These are phyloP conservation scores for Neosilurus hyrtlii DNA, from an alignment of 2,797 vertebrate species.

Conservation along the genomic window DNA sequence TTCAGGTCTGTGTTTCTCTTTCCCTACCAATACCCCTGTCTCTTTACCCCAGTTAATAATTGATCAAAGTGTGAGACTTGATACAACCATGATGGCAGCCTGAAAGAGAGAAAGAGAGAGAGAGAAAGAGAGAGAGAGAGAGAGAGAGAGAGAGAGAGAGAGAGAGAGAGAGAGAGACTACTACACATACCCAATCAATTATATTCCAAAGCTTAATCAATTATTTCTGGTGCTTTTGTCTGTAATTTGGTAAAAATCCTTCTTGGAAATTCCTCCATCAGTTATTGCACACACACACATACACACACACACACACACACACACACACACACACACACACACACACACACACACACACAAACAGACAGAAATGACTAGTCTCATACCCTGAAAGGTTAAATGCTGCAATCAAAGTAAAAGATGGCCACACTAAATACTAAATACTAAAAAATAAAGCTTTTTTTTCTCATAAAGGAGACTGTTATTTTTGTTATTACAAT, in stretches of 20 bases:
- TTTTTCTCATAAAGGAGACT: too few species aligned
- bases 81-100: slow-evolving; percentile 71
- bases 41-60: slow-evolving; percentile 73
- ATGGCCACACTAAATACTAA: too few species aligned
- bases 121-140: slow-evolving; percentile 8
- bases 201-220: background rate
- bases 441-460: too few species aligned
- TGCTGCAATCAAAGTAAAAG: too few species aligned
- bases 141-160: slow-evolving; percentile 15
- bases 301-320: too few species aligned
- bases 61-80: slow-evolving; percentile 78
- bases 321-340: too few species aligned
- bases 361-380: too few species aligned
- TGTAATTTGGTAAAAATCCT: background rate
- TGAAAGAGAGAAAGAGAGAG: slow-evolving; percentile 20
- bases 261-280: too few species aligned
- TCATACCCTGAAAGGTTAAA: too few species aligned
- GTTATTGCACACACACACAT: too few species aligned
- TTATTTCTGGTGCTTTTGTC: background rate
- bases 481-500: too few species aligned
- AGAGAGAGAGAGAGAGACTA: background rate
- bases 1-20: slow-evolving; percentile 51
- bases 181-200: slow-evolving; percentile 1
- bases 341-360: too few species aligned
- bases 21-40: slow-evolving; percentile 60